Base-by-base conservation (phyloP, 2,113 vertebrate genomes). In the Stigmatopora argus region DNA sequence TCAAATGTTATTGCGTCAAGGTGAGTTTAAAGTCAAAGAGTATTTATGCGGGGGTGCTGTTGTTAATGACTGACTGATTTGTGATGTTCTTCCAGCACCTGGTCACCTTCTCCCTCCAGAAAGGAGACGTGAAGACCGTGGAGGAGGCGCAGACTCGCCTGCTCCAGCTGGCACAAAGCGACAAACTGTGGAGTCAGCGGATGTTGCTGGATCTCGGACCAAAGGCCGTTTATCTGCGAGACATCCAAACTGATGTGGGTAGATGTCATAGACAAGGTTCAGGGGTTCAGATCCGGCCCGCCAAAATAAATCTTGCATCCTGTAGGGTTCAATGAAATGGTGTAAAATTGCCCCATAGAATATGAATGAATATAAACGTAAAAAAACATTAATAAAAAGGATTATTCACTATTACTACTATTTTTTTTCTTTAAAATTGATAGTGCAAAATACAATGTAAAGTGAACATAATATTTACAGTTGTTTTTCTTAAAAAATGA, bases 101-200 rank as follows among this genome's bases (percentile, higher is more conserved):
- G 67, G 72, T 90, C 80, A 89, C 88, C 0, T 90, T 90, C 78
- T 87, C 89, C 0, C 86, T 91, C 26, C 85, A 89, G 70, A 67
- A 79, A 0, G 85, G 85, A 2, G 87, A 87, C 11, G 87, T 90
- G 44, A 67, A 75, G 41, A 78, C 72, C 0, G 88, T 92, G 58
- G 90, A 90, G 77, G 89, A 90, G 15, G 88, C 90, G 38, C 83
- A 73, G 63, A 15, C 74, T 0, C 78, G 77, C 0, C 80, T 91
- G 49, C 82, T 80, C 10, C 49, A 19, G 51, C 70, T 91, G 79
- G 86, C 86, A 19, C 59, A 78, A 41, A 72, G 31, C 12, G 72
- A 87, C 0, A 88, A 85, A 60, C 49, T 90, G 59, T 89, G 89
- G 89, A 90, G 82, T 51, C 88, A 89, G 17, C 74, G 84, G 80